Conservation (phyloP, 2,888 invertebrate species). For the Troides aeacus region DNA sequence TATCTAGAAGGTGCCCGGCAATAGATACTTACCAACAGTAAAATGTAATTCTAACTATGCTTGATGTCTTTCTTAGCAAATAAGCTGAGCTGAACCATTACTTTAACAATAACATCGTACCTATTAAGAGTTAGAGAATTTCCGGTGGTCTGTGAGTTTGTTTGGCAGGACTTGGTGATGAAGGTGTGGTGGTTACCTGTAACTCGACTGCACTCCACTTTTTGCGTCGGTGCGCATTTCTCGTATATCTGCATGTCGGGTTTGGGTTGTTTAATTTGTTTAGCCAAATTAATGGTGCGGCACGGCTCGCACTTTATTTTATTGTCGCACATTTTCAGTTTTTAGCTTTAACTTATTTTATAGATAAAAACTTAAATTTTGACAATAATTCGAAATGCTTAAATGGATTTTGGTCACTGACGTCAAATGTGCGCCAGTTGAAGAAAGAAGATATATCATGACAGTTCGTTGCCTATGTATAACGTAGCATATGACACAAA, state of each 20-base stretch:
- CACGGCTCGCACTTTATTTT: slow-evolving; percentile 57
- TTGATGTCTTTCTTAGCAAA: no score
- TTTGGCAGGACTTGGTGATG: slow-evolving; percentile 8
- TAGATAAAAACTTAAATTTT: slow-evolving; percentile 24
- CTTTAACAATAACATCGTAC: no score
- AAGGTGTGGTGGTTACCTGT: slow-evolving; percentile 45
- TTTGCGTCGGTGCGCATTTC: slow-evolving; percentile 55
- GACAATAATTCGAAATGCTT: slow-evolving; percentile 5
- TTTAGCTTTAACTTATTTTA: slow-evolving; percentile 17
- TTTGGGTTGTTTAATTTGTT: slow-evolving; percentile 52
- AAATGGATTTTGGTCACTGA: slow-evolving; percentile 14
- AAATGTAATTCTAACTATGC: no score
- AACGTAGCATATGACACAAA: not conserved
- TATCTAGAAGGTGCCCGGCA: no score
- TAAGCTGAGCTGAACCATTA: no score
- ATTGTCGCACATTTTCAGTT: slow-evolving; percentile 24
- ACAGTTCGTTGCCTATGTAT: slow-evolving; percentile 11
- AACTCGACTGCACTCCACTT: slow-evolving; percentile 48
- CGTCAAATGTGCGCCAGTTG: not conserved
- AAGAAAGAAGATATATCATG: slow-evolving; percentile 1
- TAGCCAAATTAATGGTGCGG: slow-evolving; percentile 70
- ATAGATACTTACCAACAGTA: no score
- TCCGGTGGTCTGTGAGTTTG: not conserved
- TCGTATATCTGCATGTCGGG: slow-evolving; percentile 70
- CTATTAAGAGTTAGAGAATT: not conserved